Evolutionary conservation across 2,797 vertebrate species (phyloP), one percentile per base, ranked within the genome.

Genomic region (Scomberomorus guttatus): DNA sequence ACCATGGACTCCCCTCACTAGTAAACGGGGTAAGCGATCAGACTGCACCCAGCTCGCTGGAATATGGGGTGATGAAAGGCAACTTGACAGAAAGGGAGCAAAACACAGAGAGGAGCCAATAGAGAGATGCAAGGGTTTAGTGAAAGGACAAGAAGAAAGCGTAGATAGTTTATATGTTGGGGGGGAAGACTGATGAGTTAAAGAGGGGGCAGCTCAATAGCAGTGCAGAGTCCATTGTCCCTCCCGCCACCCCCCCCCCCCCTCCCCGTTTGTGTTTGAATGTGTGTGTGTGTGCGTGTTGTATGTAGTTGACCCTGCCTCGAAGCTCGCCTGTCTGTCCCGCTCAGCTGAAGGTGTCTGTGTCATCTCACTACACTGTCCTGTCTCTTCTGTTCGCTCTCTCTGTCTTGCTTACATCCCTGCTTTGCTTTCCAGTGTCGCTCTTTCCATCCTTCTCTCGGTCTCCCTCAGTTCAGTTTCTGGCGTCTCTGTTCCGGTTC

Each of bases 1-100:
- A 84, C 63, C 79, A 87, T 91, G 90, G 92, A 91, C 91, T 89
- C 86, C 86, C 89, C 90, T 87, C 86, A 82, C 80, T 90, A 88
- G 86, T 86, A 48, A 85, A 84, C 87, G 76, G 91, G 92, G 93
- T 94, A 93, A 93, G 93, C 72, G 9, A 77, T 62, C 81, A 75
- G 69, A 83, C 79, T 75, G 85, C 81, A 76, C 55, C 64, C 81
- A 72, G 25, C 55, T 76, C 64, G 75, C 79, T 82, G 77, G 74
- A 65, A 72, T 46, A 81, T 7, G 67, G 68, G 63, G 27, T 67
- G 72, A 82, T 77, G 80, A 75, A 75, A 83, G 77, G 62, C 60
- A 24, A 56, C 37, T 82, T 84, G 83, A 85, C 81, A 80, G 87
- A 91, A 87, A 74, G 81, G 52, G 88, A 83, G 79, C 85, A 84